phyloP scores from a whole-genome alignment of 2,113 vertebrate genomes.

The Pagrus major region DNA sequence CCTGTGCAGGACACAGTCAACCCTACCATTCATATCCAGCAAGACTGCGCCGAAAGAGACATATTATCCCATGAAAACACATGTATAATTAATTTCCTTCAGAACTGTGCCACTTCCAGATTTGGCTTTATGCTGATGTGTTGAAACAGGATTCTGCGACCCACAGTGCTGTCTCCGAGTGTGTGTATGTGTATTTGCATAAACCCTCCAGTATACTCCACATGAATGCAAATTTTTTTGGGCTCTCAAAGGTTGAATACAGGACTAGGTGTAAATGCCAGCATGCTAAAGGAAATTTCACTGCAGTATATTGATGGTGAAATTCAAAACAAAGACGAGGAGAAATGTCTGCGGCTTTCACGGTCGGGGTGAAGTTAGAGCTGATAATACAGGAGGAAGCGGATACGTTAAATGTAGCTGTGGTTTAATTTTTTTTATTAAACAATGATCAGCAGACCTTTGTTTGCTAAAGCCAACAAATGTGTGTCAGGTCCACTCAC shows the following conservation, averaged over 20 bases:
- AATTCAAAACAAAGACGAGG: background rate
- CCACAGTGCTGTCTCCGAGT: background rate
- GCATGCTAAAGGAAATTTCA: background rate
- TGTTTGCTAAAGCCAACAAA: background rate
- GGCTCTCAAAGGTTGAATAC: background rate
- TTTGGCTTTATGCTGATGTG: constrained; percentile 14
- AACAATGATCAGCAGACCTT: background rate
- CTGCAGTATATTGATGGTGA: background rate
- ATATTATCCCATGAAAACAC: constrained; percentile 24
- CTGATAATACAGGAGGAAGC: background rate
- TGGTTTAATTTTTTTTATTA: too few species aligned
- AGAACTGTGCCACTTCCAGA: constrained; percentile 23
- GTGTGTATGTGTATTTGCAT: constrained; percentile 1
- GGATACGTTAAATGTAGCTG: background rate
- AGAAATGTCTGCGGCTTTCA: background rate
- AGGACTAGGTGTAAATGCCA: background rate
- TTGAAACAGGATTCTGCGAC: constrained; percentile 14
- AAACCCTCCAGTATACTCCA: background rate
- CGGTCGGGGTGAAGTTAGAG: background rate
- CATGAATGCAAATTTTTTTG: constrained; percentile 8
- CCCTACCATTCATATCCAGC: background rate
- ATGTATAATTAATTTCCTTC: constrained; percentile 25
- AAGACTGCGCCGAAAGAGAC: constrained; percentile 4
- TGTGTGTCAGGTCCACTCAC: background rate
- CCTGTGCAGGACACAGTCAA: constrained; percentile 21